Base-by-base conservation (phyloP, 2,797 vertebrate species). In the Odontamblyopus rebecca region DNA sequence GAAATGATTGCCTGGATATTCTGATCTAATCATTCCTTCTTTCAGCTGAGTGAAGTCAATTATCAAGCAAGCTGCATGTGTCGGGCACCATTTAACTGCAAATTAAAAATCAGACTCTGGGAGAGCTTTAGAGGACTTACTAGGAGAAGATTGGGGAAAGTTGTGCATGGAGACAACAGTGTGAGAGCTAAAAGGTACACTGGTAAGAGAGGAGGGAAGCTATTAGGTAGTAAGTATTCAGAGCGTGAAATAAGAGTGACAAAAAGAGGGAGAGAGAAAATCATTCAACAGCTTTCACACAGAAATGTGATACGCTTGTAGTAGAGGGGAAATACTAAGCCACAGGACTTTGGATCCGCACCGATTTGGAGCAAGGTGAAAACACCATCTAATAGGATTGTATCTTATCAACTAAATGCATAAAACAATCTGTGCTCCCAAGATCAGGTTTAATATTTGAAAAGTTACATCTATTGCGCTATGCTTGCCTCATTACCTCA, bases 171-270 rank as follows among this genome's bases (percentile, higher is more conserved):
- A 79, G 73, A 70, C 73, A 80, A 80, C 81, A 76, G 73, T 48
- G 76, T 57, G 66, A 30, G 76, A 68, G 73, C 78, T 76, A 81
- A 65, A 78, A 87, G 82, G 80, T 86, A 86, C 59, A 74, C 80
- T 67, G 81, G 74, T 82, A 87, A 82, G 85, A 89, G 81, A 74
- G 84, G 83, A 91, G 88, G 84, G 87, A 93, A 89, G 89, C 89
- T 87, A 93, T 94, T 93, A 94, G 92, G 88, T 86, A 91, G 89
- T 85, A 88, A 92, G 87, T 93, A 93, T 93, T 93, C 89, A 92
- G 92, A 94, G 93, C 89, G 84, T 94, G 91, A 94, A 93, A 94
- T 92, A 93, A 92, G 86, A 92, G 87, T 90, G 91, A 93, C 89
- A 88, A 91, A 92, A 92, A 90, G 86, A 88, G 86, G 84, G 83